Percentiles rank a stretch among this genome's conserved stretches.
Evolutionary conservation across 2,797 vertebrate species (phyloP).

Genomic region (Siniperca scherzeri): DNA sequence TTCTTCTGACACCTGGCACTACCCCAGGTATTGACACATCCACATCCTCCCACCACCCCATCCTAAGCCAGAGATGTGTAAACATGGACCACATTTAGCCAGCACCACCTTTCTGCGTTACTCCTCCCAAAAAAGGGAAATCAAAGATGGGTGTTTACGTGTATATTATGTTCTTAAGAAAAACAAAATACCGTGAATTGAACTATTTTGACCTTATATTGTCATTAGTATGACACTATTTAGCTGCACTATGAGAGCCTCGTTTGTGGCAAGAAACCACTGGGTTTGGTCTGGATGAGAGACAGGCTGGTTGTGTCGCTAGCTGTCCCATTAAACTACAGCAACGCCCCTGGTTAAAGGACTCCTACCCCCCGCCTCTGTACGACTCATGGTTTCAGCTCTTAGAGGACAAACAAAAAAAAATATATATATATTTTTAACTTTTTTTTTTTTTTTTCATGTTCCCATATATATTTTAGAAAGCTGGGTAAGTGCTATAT

Average conservation of each 20-base stretch:
- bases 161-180: conserved; percentile 61
- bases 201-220: conserved; percentile 60
- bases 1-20: conserved; percentile 56
- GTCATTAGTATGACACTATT: conserved; percentile 66
- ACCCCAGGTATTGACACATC: conserved; percentile 52
- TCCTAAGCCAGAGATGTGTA: conserved; percentile 61
- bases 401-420: conserved; percentile 46
- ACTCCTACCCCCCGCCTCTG: conserved; percentile 29
- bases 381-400: conserved; percentile 65
- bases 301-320: conserved; percentile 31
- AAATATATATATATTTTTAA: conserved; percentile 54
- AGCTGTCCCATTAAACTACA: conserved; percentile 46
- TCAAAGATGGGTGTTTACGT: conserved; percentile 54
- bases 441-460: conserved; percentile 39
- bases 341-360: conserved; percentile 47
- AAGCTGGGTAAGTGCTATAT: conserved; percentile 82
- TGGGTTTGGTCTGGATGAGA: conserved; percentile 59
- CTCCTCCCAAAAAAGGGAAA: conserved; percentile 30
- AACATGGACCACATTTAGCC: conserved; percentile 77
- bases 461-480: conserved; percentile 74
- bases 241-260: conserved; percentile 73
- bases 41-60: conserved; percentile 27
- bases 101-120: conserved; percentile 67
- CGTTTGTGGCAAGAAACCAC: conserved; percentile 66
- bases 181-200: conserved; percentile 53